phyloP scores from a whole-genome alignment of 2,888 invertebrate genomes.

The Torymus auratus region DNA sequence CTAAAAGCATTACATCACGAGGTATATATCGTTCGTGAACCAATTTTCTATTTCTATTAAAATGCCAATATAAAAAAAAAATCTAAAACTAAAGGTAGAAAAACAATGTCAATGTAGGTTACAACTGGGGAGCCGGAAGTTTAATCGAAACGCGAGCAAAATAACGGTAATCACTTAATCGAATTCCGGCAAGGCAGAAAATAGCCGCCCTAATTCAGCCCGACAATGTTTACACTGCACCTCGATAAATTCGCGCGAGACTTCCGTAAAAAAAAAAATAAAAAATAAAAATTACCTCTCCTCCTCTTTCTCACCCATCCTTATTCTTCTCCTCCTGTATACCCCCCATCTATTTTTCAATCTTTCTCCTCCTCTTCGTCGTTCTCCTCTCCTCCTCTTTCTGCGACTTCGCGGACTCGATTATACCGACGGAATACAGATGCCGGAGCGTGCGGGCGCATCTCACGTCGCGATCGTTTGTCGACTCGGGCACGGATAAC shows the following conservation, averaged over 20 bases:
- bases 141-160: neutral
- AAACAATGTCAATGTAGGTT: neutral
- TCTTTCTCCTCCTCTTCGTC: constrained; percentile 14
- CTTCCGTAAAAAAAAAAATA: no score
- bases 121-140: neutral
- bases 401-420: constrained; percentile 26
- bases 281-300: no score
- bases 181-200: neutral
- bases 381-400: neutral
- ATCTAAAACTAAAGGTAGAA: no score
- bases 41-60: no score
- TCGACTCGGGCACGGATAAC: constrained; percentile 54
- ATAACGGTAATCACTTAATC: neutral
- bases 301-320: neutral
- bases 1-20: no score
- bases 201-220: no score
- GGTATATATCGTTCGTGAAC: no score
- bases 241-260: constrained; percentile 2
- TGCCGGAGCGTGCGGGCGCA: constrained; percentile 7
- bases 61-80: no score
- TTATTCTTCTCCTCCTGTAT: neutral
- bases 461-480: constrained; percentile 52
- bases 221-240: neutral
- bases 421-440: constrained; percentile 48
- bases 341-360: neutral